These are phyloP conservation scores for Ophraella communa DNA, from an alignment of 2,888 invertebrate genomes.

Conservation along the genomic window DNA sequence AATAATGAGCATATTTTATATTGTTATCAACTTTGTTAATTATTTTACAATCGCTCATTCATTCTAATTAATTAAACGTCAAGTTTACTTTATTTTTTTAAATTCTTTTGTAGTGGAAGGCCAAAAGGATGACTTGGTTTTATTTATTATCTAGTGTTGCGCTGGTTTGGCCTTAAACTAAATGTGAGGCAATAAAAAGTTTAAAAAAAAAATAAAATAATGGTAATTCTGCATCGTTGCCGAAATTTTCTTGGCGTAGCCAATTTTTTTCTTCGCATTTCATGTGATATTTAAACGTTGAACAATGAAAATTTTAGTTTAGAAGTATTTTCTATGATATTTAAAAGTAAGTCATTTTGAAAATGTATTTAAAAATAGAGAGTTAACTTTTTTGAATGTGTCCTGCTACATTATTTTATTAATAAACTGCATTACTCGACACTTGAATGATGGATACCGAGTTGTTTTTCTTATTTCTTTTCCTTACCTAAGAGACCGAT, in stretches of 20 bases:
- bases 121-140: neutral
- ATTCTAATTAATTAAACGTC: too few species aligned
- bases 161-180: neutral
- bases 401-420: constrained; percentile 26
- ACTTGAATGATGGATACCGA: constrained; percentile 16
- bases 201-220: too few species aligned
- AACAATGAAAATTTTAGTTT: constrained; percentile 37
- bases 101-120: too few species aligned
- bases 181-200: constrained; percentile 33
- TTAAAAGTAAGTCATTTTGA: constrained; percentile 21
- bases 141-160: neutral
- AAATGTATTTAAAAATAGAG: constrained; percentile 5
- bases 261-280: constrained; percentile 40
- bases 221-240: constrained; percentile 29
- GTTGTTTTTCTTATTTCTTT: constrained; percentile 2
- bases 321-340: constrained; percentile 32
- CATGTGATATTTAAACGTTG: constrained; percentile 44
- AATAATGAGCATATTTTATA: too few species aligned
- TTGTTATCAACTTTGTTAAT: too few species aligned
- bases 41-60: too few species aligned
- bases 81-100: too few species aligned
- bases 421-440: constrained; percentile 26
- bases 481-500: neutral
- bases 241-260: constrained; percentile 37
- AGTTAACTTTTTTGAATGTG: constrained; percentile 19